Conservation (phyloP, 92 coral and sea anemone species). For the Actinernus sp. region DNA sequence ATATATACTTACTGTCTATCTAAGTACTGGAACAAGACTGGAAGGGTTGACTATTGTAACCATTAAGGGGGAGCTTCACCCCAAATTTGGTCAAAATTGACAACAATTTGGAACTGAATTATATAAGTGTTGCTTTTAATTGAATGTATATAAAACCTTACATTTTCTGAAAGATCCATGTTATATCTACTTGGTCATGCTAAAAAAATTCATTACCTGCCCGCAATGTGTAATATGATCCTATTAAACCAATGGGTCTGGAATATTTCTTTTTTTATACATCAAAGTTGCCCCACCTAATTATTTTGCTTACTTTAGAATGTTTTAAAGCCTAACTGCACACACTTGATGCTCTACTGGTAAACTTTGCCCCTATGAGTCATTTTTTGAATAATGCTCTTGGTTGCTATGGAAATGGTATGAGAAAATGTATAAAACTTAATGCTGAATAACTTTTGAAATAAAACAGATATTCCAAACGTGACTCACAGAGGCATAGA, state of each 20-base stretch:
- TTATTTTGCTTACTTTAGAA: background rate
- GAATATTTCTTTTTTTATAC: background rate
- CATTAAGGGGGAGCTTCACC: background rate
- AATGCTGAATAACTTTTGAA: background rate
- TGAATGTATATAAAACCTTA: background rate
- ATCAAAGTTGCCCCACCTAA: constrained; percentile 9
- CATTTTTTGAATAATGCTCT: background rate
- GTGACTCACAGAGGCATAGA: background rate
- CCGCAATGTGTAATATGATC: background rate
- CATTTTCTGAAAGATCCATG: background rate
- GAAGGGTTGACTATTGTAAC: too few species aligned
- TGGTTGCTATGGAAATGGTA: constrained; percentile 1
- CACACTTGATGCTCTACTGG: background rate
- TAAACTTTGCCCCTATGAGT: background rate
- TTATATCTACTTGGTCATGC: background rate
- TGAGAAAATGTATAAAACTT: background rate
- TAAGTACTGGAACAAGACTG: too few species aligned
- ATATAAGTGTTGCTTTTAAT: background rate
- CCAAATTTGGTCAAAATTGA: background rate
- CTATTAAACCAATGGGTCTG: background rate
- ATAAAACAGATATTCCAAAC: background rate
- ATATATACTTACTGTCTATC: too few species aligned
- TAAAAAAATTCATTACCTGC: background rate
- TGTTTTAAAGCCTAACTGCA: background rate
- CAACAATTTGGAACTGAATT: constrained; percentile 1